Evolutionary conservation across 2,797 vertebrate genomes (phyloP).

Genomic region (Alca torda): DNA sequence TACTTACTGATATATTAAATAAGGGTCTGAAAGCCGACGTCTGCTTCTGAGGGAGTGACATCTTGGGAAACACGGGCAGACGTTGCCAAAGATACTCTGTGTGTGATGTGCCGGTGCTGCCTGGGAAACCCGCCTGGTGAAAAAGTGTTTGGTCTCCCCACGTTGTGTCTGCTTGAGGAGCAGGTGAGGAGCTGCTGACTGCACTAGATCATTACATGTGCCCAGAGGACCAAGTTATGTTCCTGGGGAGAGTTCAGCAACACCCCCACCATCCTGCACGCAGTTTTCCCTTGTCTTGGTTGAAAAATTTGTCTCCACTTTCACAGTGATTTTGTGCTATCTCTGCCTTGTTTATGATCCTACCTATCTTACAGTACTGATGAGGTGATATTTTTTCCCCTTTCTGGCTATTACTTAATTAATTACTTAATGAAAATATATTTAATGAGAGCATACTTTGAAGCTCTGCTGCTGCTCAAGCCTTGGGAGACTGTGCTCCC

Average conservation of each 20-base stretch:
- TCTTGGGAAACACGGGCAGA: not conserved
- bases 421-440: not conserved
- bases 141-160: not conserved
- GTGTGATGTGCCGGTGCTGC: not conserved
- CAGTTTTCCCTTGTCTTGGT: not conserved
- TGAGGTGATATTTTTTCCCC: not conserved
- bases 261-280: rapidly evolving
- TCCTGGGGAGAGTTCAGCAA: not conserved
- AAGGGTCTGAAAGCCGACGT: not conserved
- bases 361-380: not conserved
- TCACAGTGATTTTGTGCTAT: not conserved
- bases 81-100: not conserved
- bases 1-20: not conserved
- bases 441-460: not conserved
- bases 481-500: not conserved
- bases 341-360: not conserved
- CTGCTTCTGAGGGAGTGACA: not conserved
- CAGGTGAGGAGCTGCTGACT: not conserved
- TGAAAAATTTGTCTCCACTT: not conserved
- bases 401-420: not conserved
- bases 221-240: not conserved
- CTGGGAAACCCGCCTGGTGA: not conserved
- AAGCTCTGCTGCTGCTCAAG: not conserved
- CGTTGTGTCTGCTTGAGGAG: not conserved
- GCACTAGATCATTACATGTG: not conserved